Base-by-base conservation (phyloP, 2,888 invertebrate genomes). In the Lapara coniferarum region DNA sequence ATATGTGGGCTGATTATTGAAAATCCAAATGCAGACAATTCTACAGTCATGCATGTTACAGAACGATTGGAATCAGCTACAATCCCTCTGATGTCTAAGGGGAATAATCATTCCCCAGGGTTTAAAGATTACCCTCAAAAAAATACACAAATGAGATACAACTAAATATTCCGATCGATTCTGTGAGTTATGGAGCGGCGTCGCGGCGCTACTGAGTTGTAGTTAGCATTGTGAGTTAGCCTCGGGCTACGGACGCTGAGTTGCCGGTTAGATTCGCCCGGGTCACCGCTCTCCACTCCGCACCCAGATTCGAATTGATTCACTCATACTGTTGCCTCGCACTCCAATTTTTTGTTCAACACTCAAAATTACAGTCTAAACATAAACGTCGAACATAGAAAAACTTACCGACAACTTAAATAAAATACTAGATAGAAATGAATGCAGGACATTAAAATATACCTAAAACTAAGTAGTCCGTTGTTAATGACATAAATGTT, bases 51-150 rank as follows among this genome's bases (percentile, higher is more conserved):
- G 16, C 46, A 63, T 12, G 2, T 63, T 19, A 16, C 19, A 19
- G 46, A 46, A 10, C 5, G 16, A 59, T 59, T 10, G 63, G 63
- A 63, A 63, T 49, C 49, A 13, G 49, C 12, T 25, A 19, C 19
- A 55, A 19, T 55, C 19, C 55, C 13, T 46, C 63, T 19, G 16
- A 49, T 19, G 49, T 16, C 63, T 63, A 63, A 16, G 44, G 44
- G 55, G 37, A 53, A 53, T 55, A 53, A 55, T 30, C 16, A 53
- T 63, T 63, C 63, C 2, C 63, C 10, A 63, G 63, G 63, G 63
- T 19, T 63, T 63, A 49, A 63, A 46, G 19, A 19, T 46, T 49
- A 63, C 63, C 63, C 63, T 63, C 63, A 63, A 63, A 63, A 63
- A 63, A 63, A 63, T 49, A 63, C 13, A 63, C 12, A 63, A 63